Percentiles rank a stretch among this genome's conserved stretches.
These are phyloP conservation scores for Rhinella marina DNA, from an alignment of 2,797 vertebrate species.

Conservation along the genomic window DNA sequence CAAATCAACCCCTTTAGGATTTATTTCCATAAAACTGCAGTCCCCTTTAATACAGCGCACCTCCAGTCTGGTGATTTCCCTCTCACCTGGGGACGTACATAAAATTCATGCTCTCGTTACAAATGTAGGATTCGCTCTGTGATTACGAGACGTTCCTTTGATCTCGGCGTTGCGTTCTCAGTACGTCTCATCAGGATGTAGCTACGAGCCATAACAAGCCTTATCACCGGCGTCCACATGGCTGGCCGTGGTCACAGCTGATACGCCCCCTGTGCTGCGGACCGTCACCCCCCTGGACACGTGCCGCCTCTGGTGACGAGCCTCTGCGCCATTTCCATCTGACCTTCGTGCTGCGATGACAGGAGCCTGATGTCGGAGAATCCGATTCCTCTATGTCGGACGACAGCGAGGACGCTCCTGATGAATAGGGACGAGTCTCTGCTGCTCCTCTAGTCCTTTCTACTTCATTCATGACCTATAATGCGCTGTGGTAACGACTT, in stretches of 20 bases:
- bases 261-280: background rate
- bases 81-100: background rate
- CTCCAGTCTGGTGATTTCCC: background rate
- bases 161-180: background rate
- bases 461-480: slow-evolving; percentile 45
- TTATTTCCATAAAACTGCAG: too few relatives aligned
- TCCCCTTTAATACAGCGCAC: too few relatives aligned
- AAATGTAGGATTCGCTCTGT: background rate
- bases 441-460: slow-evolving; percentile 21
- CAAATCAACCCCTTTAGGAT: too few relatives aligned
- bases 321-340: background rate
- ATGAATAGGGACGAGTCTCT: slow-evolving; percentile 29
- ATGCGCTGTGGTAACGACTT: slow-evolving; percentile 35
- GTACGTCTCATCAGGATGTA: background rate
- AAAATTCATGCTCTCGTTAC: background rate
- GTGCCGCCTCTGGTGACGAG: background rate
- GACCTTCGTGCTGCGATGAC: background rate
- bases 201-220: background rate
- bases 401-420: background rate
- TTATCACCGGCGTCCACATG: slow-evolving; percentile 2
- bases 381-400: background rate
- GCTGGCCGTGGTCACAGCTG: background rate
- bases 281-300: background rate
- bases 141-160: background rate
- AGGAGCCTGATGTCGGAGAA: background rate